phyloP scores from a whole-genome alignment of 2,888 invertebrate species.

The Argynnis bischoffii region DNA sequence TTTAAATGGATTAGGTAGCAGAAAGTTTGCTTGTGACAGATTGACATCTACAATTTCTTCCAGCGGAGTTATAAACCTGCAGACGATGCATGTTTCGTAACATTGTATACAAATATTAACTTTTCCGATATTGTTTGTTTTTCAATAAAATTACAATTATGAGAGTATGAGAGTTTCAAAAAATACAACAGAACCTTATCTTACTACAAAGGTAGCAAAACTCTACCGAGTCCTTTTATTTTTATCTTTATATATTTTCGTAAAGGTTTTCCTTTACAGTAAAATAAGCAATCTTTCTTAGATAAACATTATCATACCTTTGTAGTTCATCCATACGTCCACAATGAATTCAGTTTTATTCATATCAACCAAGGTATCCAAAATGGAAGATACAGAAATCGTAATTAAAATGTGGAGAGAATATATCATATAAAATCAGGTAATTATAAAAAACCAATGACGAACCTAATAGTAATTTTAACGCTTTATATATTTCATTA shows the following conservation, averaged over 20 bases:
- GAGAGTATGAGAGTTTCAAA: neutral
- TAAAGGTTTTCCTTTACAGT: constrained; percentile 20
- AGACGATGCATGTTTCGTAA: constrained; percentile 33
- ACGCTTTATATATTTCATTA: no score
- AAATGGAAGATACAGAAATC: no score
- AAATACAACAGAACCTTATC: neutral
- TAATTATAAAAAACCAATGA: no score
- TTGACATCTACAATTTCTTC: constrained; percentile 47
- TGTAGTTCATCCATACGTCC: constrained; percentile 11
- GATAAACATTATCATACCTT: constrained; percentile 23
- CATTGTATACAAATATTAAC: constrained; percentile 18
- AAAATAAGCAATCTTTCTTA: constrained; percentile 19
- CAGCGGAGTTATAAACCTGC: constrained; percentile 41
- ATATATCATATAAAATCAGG: no score
- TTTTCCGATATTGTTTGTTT: neutral
- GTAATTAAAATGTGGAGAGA: no score
- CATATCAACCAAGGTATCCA: no score
- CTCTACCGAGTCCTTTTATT: constrained; percentile 1
- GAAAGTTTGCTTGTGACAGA: constrained; percentile 45
- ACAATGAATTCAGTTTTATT: neutral
- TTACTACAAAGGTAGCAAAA: constrained; percentile 2
- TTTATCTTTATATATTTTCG: constrained; percentile 21
- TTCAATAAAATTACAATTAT: constrained; percentile 4
- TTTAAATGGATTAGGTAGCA: constrained; percentile 24
- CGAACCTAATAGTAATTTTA: no score